phyloP scores from a whole-genome alignment of 2,888 invertebrate species.

The Apamea monoglypha region DNA sequence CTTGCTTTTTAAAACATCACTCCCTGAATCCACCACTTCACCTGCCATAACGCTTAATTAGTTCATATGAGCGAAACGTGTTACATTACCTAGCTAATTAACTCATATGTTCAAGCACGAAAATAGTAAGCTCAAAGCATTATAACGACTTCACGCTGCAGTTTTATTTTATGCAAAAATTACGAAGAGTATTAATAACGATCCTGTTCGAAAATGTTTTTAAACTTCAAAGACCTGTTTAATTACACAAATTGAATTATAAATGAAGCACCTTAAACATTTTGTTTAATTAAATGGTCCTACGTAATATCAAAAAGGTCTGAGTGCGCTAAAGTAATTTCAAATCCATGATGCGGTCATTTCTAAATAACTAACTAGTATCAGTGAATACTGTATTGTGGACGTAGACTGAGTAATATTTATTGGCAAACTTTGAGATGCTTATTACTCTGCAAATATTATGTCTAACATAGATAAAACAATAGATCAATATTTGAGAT shows the following conservation, averaged over 20 bases:
- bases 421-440: conserved; percentile 53
- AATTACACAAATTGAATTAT: conserved; percentile 46
- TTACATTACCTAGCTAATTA: conserved; percentile 53
- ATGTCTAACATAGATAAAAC: conserved; percentile 48
- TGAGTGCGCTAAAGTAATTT: conserved; percentile 37
- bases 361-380: conserved; percentile 30
- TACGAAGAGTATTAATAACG: conserved; percentile 13
- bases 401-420: conserved; percentile 39
- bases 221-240: conserved; percentile 29
- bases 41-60: conserved; percentile 52
- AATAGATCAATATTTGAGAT: conserved; percentile 53
- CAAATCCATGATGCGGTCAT: conserved; percentile 26
- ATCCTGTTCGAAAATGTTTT: conserved; percentile 23
- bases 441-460: conserved; percentile 44
- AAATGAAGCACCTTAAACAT: conserved; percentile 47
- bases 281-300: conserved; percentile 45
- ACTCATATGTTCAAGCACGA: conserved; percentile 27
- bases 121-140: conserved; percentile 40
- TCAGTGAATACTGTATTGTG: neutral
- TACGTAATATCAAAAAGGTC: conserved; percentile 38
- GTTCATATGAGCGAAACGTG: conserved; percentile 46
- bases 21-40: conserved; percentile 31
- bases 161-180: conserved; percentile 23
- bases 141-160: conserved; percentile 16
- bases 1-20: conserved; percentile 55